These are phyloP conservation scores for Myotis vivesi DNA, from an alignment of 2,797 vertebrate species.

Conservation along the genomic window DNA sequence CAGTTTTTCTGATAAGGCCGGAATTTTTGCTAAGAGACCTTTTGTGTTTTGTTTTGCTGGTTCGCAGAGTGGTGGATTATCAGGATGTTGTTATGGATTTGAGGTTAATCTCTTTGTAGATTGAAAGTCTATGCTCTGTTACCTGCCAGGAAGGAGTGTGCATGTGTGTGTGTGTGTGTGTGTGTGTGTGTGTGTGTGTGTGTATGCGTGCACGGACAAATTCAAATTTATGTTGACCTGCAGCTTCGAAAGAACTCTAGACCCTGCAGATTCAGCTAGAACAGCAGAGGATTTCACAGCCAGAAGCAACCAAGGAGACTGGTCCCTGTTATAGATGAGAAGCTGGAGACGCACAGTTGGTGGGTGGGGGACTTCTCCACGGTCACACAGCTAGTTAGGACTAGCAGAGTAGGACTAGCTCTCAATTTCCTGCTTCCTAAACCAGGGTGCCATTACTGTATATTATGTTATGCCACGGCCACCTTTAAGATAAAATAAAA, in stretches of 20 bases:
- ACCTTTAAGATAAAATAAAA: neutral
- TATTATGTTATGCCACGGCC: neutral
- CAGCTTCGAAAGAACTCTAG: neutral
- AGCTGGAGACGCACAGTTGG: neutral
- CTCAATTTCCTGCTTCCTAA: slow-evolving; percentile 12
- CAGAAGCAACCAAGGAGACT: neutral
- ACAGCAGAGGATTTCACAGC: neutral
- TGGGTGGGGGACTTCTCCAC: slow-evolving; percentile 44
- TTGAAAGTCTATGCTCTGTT: slow-evolving; percentile 41
- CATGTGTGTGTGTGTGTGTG: accelerated
- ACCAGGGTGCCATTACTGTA: neutral
- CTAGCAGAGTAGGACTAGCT: neutral
- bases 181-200: neutral
- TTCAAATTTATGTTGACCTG: neutral
- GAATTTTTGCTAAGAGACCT: neutral
- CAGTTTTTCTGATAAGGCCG: neutral
- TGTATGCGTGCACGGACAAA: accelerated
- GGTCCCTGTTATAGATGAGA: neutral
- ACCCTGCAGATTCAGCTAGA: neutral
- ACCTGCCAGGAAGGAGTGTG: slow-evolving; percentile 50
- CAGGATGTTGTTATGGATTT: neutral
- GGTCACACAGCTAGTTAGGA: neutral
- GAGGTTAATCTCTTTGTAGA: slow-evolving; percentile 12
- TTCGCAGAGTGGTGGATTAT: slow-evolving; percentile 34
- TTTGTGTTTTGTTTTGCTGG: slow-evolving; percentile 20